phyloP scores from a whole-genome alignment of 1,140 invertebrate genomes.

The Panagrolaimus sp. region DNA sequence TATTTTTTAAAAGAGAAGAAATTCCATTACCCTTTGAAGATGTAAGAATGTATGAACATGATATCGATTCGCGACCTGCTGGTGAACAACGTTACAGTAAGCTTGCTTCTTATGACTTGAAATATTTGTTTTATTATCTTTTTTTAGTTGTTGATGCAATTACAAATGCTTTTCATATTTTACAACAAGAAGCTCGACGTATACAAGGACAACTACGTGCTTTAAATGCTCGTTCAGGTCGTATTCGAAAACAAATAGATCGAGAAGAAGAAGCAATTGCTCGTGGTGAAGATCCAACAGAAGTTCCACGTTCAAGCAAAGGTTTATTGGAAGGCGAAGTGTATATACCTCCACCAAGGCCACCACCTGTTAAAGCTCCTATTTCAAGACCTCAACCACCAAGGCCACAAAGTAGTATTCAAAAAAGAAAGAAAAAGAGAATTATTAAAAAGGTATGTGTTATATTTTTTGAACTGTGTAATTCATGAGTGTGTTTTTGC shows the following conservation, averaged over 20 bases:
- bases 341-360: no score
- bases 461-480: no score
- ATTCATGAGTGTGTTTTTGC: no score
- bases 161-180: neutral
- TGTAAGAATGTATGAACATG: neutral
- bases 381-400: no score
- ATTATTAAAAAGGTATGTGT: no score
- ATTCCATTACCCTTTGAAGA: neutral
- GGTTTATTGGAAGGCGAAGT: neutral
- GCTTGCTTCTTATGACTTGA: neutral
- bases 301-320: conserved; percentile 3
- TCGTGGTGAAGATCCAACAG: neutral
- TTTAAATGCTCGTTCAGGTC: neutral
- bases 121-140: neutral
- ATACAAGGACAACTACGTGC: neutral
- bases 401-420: no score
- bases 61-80: neutral
- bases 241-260: neutral
- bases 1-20: neutral
- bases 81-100: neutral
- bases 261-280: neutral
- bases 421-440: no score
- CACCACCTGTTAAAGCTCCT: no score
- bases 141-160: conserved; percentile 3
- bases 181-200: neutral